phyloP scores from a whole-genome alignment of 2,797 vertebrate species.

The Betta splendens region DNA sequence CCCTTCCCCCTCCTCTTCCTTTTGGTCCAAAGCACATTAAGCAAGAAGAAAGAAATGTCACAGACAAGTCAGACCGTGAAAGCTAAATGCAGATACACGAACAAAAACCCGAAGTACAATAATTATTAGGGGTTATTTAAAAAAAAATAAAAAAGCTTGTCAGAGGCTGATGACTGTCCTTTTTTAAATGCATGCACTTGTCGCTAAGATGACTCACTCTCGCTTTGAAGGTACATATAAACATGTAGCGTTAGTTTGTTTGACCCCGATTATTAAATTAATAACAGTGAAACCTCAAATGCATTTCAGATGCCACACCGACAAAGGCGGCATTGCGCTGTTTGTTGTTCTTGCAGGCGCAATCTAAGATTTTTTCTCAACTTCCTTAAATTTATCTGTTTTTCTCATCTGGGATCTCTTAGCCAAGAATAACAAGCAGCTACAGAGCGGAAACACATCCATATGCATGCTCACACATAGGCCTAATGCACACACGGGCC shows the following conservation, averaged over 20 bases:
- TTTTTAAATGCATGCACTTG: slow-evolving; percentile 1
- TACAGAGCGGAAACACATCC: slow-evolving; percentile 66
- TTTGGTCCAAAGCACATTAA: no score
- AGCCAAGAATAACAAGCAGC: slow-evolving; percentile 67
- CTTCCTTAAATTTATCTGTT: slow-evolving; percentile 64
- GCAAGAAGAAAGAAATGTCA: no score
- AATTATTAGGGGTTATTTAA: no score
- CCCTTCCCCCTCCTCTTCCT: no score
- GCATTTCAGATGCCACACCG: slow-evolving; percentile 41
- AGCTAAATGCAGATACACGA: no score
- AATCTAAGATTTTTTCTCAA: slow-evolving; percentile 49
- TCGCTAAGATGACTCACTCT: not conserved
- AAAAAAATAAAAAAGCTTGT: no score
- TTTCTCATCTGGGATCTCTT: slow-evolving; percentile 62
- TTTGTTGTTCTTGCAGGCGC: slow-evolving; percentile 63
- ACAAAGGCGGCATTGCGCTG: slow-evolving; percentile 35
- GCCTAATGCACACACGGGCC: slow-evolving; percentile 30
- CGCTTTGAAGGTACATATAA: slow-evolving; percentile 3
- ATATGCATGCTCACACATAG: slow-evolving; percentile 64
- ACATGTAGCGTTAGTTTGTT: slow-evolving; percentile 12
- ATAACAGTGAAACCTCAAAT: slow-evolving; percentile 47
- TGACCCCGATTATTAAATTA: slow-evolving; percentile 24
- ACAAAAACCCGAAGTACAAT: no score
- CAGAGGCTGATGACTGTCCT: no score
- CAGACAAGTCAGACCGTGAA: no score